Base-by-base conservation (phyloP, 64 coral and sea anemone species). In the Cladopsammia gracilis region DNA sequence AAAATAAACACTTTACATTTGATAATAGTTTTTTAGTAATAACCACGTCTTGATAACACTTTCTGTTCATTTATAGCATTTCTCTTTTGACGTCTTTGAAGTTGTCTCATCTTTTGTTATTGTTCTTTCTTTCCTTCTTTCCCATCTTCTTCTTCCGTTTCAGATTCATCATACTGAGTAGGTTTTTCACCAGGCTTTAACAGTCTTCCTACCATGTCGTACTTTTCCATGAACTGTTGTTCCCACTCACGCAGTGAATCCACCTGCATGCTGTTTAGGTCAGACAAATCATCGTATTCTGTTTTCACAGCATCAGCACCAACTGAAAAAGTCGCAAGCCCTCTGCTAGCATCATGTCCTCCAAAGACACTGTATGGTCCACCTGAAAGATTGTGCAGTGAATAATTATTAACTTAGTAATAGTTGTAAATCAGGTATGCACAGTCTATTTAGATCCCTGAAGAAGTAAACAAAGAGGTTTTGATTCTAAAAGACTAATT, bases 231-330 rank as follows among this genome's bases (percentile, higher is more conserved):
- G 88, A 99, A 99, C 87, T 99, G 98, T 52, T 88, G 83, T 64
- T 99, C 98, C 98, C 98, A 99, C 48, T 99, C 98, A 10, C 76
- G 87, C 10, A 99, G 85, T 22, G 94, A 94, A 8, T 99, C 98
- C 85, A 94, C 81, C 71, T 99, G 98, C 98, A 99, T 99, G 68
- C 94, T 96, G 82, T 99, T 99, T 51, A 99, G 83, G 83, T 99
- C 98, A 54, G 98, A 99, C 19, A 99, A 64, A 74, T 99, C 98
- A 64, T 99, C 98, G 85, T 88, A 89, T 14, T 99, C 98, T 89
- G 93, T 89, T 84, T 99, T 96, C 22, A 99, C 86, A 23, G 98
- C 98, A 59, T 96, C 94, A 59, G 80, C 49, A 20, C 91, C 98
- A 61, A 96, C 70, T 72, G 83, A 87, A 91, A 99, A 99, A 66